These are phyloP conservation scores for Eristalis tenax DNA, from an alignment of 2,888 invertebrate genomes.

Conservation along the genomic window DNA sequence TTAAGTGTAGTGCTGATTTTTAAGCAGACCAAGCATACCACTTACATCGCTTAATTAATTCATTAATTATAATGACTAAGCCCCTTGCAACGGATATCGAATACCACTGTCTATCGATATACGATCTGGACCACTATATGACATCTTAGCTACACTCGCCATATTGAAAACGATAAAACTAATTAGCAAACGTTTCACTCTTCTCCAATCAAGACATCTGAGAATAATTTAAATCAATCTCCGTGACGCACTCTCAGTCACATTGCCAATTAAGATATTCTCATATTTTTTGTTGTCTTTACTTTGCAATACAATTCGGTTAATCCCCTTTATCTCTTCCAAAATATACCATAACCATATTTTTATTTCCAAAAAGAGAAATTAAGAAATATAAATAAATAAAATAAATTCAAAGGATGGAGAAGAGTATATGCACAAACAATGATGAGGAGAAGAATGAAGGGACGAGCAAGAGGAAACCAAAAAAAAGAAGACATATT, in stretches of 20 bases:
- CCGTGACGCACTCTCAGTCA: constrained; percentile 52
- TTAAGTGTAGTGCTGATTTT: neutral
- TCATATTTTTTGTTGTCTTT: constrained; percentile 8
- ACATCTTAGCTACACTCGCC: neutral
- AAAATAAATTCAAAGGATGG: constrained; percentile 35
- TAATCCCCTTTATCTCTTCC: constrained; percentile 55
- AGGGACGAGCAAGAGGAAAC: neutral
- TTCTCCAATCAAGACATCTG: neutral
- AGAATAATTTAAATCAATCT: constrained; percentile 58
- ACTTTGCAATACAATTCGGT: constrained; percentile 46
- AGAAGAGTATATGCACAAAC: neutral
- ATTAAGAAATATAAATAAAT: constrained; percentile 61
- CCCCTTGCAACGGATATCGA: constrained; percentile 5
- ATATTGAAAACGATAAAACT: neutral
- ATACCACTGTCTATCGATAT: neutral
- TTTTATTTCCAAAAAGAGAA: constrained; percentile 43
- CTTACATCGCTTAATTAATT: constrained; percentile 16
- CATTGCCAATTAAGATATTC: constrained; percentile 46
- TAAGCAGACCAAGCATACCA: neutral
- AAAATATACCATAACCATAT: constrained; percentile 55
- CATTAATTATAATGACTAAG: constrained; percentile 3
- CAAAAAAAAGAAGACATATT: constrained; percentile 29
- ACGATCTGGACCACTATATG: neutral
- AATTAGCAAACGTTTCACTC: constrained; percentile 11
- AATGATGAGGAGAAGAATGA: constrained; percentile 3